Base-by-base conservation (phyloP, 1,140 invertebrate genomes). In the Sminthurinus signatus region DNA sequence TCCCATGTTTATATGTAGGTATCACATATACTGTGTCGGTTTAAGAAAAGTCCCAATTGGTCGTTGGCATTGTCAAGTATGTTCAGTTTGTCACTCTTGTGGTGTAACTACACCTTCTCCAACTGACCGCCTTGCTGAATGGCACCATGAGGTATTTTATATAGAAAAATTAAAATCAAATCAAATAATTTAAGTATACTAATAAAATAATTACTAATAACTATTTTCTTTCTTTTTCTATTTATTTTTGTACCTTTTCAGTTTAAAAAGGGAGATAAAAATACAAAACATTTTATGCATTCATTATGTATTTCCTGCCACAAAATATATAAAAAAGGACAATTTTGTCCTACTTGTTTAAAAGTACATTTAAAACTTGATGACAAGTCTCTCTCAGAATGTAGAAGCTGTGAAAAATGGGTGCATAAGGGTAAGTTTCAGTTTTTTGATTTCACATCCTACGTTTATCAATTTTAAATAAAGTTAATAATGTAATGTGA, bases 21-120 rank as follows among this genome's bases (percentile, higher is more conserved):
- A 87, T 76, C 94, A 97, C 75, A 92, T 92, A 62, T 93, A 92
- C 78, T 97, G 94, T 78, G 88, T 96, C 48, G 91, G 91, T 3
- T 76, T 96, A 1, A 82, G 84, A 51, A 81, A 82, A 61, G 86
- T 94, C 64, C 93, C 93, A 14, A 84, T 82, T 67, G 93, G 92
- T 15, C 84, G 88, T 25, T 96, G 93, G 93, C 88, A 93, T 73
- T 96, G 93, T 78, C 82, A 83, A 65, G 83, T 86, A 64, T 92
- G 89, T 75, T 83, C 85, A 10, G 75, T 86, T 36, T 90, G 88
- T 69, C 77, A 77, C 10, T 79, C 80, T 28, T 84, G 83, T 72
- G 80, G 81, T 2, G 76, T 76, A 2, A 79, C 75, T 52, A 76
- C 78, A 62, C 79, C 82, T 3, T 67, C 70, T 1, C 55, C 64